Evolutionary conservation across 2,888 invertebrate species (phyloP).

Genomic region (Amphimallon solstitiale): DNA sequence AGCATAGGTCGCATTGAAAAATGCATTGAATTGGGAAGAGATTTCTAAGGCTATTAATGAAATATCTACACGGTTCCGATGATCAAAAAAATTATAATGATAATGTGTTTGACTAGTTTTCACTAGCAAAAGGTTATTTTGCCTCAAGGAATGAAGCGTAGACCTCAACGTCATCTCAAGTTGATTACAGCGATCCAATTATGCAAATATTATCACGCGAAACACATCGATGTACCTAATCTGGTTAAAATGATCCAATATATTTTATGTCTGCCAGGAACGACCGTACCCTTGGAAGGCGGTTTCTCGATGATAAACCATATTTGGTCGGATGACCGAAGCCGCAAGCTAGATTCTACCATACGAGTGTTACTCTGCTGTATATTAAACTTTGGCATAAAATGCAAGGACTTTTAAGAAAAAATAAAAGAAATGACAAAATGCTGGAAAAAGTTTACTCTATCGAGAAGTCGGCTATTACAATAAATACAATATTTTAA

Average conservation of each 20-base stretch:
- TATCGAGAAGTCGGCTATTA: no score
- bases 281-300: neutral
- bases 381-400: no score
- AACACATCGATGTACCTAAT: neutral
- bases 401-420: no score
- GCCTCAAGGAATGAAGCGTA: neutral
- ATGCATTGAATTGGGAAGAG: no score
- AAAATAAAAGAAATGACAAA: constrained; percentile 15
- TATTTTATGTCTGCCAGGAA: constrained; percentile 11
- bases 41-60: no score
- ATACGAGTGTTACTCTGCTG: constrained; percentile 11
- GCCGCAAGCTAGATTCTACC: constrained; percentile 17
- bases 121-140: constrained; percentile 10
- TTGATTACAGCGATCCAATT: neutral
- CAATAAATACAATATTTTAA: no score
- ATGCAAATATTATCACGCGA: neutral
- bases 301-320: neutral
- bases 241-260: constrained; percentile 13
- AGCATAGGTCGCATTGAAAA: no score
- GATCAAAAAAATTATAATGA: neutral
- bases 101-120: constrained; percentile 3
- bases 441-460: no score
- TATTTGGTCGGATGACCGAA: constrained; percentile 20
- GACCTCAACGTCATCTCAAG: neutral
- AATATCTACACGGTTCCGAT: no score